These are phyloP conservation scores for Nestor notabilis DNA, from an alignment of 2,113 vertebrate genomes.

Conservation along the genomic window DNA sequence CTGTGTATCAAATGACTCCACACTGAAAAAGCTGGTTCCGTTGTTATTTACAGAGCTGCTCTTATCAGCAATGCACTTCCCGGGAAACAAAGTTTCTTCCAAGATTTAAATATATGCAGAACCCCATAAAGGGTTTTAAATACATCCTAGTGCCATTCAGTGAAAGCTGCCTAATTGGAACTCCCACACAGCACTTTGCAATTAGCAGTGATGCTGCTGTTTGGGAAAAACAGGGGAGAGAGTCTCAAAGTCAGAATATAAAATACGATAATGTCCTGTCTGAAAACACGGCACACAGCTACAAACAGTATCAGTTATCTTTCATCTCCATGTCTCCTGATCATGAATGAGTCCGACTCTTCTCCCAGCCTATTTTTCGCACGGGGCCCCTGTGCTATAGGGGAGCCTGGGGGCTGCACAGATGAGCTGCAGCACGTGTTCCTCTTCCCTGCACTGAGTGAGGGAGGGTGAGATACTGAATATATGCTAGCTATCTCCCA, in stretches of 20 bases:
- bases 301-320: neutral
- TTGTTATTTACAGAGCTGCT: neutral
- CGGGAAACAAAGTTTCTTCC: conserved; percentile 26
- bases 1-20: neutral
- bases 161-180: conserved; percentile 26
- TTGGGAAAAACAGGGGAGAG: neutral
- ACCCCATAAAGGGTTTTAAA: conserved; percentile 5
- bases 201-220: neutral
- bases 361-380: neutral
- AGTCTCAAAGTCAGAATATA: neutral
- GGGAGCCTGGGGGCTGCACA: neutral
- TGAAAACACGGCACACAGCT: neutral
- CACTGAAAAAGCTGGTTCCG: neutral
- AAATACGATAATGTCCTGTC: neutral
- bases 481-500: neutral
- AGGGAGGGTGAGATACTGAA: neutral
- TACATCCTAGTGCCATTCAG: neutral
- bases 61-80: neutral
- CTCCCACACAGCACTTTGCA: neutral
- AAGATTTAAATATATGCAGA: conserved; percentile 24
- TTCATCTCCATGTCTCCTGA: neutral
- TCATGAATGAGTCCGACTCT: fast-evolving
- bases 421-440: fast-evolving
- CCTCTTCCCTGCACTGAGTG: neutral
- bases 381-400: neutral